Evolutionary conservation across 2,888 invertebrate genomes (phyloP), one percentile per base, ranked within the genome.

Genomic region (Onthophagus sagittarius): DNA sequence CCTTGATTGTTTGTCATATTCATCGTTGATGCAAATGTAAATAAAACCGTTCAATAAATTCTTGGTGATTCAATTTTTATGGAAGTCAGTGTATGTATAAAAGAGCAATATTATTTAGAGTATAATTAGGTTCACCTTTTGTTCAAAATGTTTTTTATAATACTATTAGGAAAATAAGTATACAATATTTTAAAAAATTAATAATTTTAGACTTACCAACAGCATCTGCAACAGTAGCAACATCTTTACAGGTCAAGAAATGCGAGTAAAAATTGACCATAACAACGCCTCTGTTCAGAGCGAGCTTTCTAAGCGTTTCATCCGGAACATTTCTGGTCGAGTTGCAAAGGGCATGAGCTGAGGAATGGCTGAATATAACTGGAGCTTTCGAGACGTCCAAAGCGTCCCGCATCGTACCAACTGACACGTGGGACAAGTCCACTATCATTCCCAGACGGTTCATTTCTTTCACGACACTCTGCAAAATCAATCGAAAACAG

Each of bases 391-490:
- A 92, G 75, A 91, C 90, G 31, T 90, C 89, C 63, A 96, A 86
- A 15, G 93, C 93, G 83, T 93, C 94, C 69, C 90, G 88, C 95
- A 95, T 95, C 31, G 94, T 94, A 72, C 91, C 89, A 63, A 89
- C 89, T 5, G 94, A 93, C 71, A 94, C 94, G 85, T 95, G 94
- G 5, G 93, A 93, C 78, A 94, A 85, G 84, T 96, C 95, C 77
- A 95, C 93, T 84, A 95, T 89, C 94, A 95, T 95, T 31, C 95
- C 95, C 75, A 95, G 87, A 2, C 95, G 90, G 86, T 95, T 95
- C 95, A 95, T 95, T 87, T 95, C 95, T 80, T 90, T 91, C 77
- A 95, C 91, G 79, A 95, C 91, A 81, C 90, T 90, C 92, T 93
- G 86, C 76, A 86, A 86, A 62, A 62, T 53, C 39, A 53, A 53